These are phyloP conservation scores for Bungarus multicinctus DNA, from an alignment of 2,113 vertebrate species.

Conservation along the genomic window DNA sequence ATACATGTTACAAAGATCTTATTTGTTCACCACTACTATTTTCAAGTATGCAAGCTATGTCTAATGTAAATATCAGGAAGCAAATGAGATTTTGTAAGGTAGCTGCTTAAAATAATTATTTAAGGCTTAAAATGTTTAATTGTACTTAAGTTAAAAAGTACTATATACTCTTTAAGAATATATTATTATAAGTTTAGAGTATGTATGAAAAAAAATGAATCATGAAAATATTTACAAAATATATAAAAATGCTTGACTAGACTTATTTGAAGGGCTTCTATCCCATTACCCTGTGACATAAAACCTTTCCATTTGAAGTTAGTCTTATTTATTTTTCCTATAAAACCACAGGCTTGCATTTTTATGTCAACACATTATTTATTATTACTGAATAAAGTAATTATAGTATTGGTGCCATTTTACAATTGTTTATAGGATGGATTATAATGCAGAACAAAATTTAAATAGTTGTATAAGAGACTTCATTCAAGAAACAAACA, in stretches of 20 bases:
- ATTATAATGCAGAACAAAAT: neutral
- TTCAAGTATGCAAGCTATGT: neutral
- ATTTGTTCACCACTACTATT: neutral
- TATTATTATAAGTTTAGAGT: neutral
- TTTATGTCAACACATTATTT: neutral
- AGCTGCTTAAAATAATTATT: neutral
- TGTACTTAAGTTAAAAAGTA: neutral
- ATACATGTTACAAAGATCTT: neutral
- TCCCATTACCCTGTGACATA: neutral
- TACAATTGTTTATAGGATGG: neutral
- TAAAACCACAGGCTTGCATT: neutral
- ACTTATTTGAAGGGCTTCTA: neutral
- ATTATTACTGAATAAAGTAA: neutral
- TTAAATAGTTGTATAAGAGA: neutral
- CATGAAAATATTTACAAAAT: neutral
- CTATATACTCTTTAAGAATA: neutral
- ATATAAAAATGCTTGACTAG: neutral
- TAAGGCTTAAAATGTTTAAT: neutral
- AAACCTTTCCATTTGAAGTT: constrained; percentile 4
- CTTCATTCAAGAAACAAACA: neutral
- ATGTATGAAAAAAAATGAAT: neutral
- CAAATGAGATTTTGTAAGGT: neutral
- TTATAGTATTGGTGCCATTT: neutral
- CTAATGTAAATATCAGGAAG: neutral
- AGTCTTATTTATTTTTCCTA: rapidly evolving